phyloP scores from a whole-genome alignment of 1,140 invertebrate genomes.

The Orchesella cincta region DNA sequence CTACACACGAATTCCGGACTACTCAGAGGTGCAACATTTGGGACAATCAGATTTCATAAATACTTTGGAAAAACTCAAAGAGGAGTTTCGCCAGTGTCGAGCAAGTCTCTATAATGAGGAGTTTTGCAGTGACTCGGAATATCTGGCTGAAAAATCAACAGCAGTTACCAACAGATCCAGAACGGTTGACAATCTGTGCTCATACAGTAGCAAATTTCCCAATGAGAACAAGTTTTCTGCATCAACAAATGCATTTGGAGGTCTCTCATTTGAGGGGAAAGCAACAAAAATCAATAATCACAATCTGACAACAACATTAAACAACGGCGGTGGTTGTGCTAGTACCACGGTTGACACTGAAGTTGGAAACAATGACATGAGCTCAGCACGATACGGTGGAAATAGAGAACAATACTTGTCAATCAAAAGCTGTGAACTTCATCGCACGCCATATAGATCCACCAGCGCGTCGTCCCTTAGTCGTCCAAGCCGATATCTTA shows the following conservation, averaged over 20 bases:
- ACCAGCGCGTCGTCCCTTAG: not conserved
- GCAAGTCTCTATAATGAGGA: slow-evolving; percentile 26
- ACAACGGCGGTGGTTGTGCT: not conserved
- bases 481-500: not conserved
- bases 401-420: slow-evolving; percentile 33
- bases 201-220: not conserved
- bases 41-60: slow-evolving; percentile 50
- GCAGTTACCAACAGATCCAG: not conserved
- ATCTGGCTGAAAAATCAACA: not conserved
- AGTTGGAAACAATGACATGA: slow-evolving; percentile 37
- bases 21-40: slow-evolving; percentile 47
- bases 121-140: slow-evolving; percentile 11
- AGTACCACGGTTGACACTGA: no score
- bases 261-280: not conserved
- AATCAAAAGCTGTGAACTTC: slow-evolving; percentile 39
- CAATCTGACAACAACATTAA: not conserved
- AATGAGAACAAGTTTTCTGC: not conserved
- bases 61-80: slow-evolving; percentile 46
- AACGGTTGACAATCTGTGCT: not conserved
- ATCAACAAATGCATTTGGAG: not conserved
- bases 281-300: slow-evolving; percentile 21
- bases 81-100: slow-evolving; percentile 47
- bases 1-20: slow-evolving; percentile 48
- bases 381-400: not conserved
- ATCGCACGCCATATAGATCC: slow-evolving; percentile 21